Conservation (phyloP, 2,888 invertebrate species). For the Limenitis camilla region DNA sequence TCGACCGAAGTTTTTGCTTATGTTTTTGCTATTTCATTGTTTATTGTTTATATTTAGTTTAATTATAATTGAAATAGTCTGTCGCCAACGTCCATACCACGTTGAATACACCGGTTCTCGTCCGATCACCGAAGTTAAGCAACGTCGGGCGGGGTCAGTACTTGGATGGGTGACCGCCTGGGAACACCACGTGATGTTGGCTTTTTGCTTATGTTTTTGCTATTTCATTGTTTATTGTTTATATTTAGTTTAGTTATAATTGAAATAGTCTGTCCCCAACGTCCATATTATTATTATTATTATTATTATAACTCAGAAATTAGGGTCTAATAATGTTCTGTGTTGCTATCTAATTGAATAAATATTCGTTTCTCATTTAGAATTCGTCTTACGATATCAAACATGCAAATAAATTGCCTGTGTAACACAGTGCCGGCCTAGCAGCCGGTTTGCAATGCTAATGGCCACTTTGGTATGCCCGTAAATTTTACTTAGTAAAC, state of each 20-base stretch:
- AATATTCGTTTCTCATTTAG: background rate
- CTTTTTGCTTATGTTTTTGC: too few species aligned
- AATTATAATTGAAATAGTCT: too few species aligned
- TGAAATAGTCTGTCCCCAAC: too few species aligned
- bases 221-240: too few species aligned
- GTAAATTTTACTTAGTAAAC: slow-evolving; percentile 13
- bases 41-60: too few species aligned
- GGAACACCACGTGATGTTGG: slow-evolving; percentile 36
- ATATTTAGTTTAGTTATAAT: too few species aligned
- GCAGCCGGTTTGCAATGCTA: slow-evolving; percentile 17
- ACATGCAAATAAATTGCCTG: slow-evolving; percentile 13
- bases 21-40: too few species aligned
- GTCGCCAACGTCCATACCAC: slow-evolving; percentile 29
- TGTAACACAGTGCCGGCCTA: background rate
- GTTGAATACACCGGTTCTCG: slow-evolving; percentile 33
- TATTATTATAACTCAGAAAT: too few species aligned
- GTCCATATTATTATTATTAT: too few species aligned
- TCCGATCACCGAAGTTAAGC: slow-evolving; percentile 45
- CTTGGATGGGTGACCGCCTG: slow-evolving; percentile 47
- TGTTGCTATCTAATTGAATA: too few species aligned
- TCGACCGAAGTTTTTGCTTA: too few species aligned
- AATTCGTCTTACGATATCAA: slow-evolving; percentile 1
- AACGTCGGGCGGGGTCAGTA: slow-evolving; percentile 36
- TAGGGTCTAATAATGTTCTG: too few species aligned
- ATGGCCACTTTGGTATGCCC: slow-evolving; percentile 13